Conservation (phyloP, 2,797 vertebrate genomes). For the Valencia hispanica region DNA sequence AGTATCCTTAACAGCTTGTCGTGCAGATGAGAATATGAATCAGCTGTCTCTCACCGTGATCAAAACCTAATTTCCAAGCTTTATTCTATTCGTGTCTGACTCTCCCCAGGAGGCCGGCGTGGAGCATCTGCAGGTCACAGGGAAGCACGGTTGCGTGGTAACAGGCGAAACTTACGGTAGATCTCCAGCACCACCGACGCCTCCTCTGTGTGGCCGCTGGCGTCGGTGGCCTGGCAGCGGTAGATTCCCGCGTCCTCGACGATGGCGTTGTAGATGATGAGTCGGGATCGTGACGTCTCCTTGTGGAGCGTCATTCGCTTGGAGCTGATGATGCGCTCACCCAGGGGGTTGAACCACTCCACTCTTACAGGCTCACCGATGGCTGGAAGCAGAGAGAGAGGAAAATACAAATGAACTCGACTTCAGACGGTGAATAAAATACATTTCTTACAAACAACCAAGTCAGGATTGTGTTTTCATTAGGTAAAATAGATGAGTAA, state of each 20-base stretch:
- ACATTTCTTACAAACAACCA: background rate
- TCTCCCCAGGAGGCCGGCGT: constrained; percentile 23
- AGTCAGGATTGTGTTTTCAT: background rate
- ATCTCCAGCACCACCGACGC: constrained; percentile 97
- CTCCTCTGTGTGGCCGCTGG: constrained; percentile 89
- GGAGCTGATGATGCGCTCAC: constrained; percentile 89
- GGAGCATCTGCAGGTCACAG: constrained; percentile 27
- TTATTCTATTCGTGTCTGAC: constrained; percentile 42
- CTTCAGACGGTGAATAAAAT: background rate
- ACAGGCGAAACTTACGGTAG: constrained; percentile 89
- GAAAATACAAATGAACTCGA: background rate
- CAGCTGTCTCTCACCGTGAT: constrained; percentile 32
- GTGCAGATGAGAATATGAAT: constrained; percentile 46
- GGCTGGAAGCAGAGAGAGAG: constrained; percentile 71
- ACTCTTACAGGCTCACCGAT: constrained; percentile 93
- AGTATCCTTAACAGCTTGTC: constrained; percentile 15
- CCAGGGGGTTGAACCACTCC: constrained; percentile 97
- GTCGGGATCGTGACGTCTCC: constrained; percentile 88
- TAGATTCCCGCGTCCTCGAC: constrained; percentile 98
- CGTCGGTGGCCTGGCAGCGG: constrained; percentile 92
- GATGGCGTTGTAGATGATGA: constrained; percentile 97
- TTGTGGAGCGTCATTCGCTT: constrained; percentile 91
- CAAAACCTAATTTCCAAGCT: constrained; percentile 45
- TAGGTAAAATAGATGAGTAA: too few relatives aligned
- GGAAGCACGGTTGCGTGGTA: background rate